Conservation (phyloP, 2,888 invertebrate species). For the Dysmachus trigonus region DNA sequence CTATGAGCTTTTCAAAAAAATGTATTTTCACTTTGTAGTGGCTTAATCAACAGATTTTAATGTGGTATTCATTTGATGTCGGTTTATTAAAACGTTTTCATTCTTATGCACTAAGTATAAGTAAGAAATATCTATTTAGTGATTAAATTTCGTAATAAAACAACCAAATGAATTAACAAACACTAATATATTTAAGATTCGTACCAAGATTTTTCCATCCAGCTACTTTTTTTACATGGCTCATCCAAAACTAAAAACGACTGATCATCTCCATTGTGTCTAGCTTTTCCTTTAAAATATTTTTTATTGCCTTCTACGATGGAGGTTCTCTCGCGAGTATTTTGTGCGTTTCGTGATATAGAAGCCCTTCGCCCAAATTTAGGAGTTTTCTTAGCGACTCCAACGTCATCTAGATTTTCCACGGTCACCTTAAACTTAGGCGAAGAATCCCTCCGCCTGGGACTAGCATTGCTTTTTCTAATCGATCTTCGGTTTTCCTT, state of each 20-base stretch:
- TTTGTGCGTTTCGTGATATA: conserved; percentile 55
- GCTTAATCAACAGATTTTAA: too few relatives aligned
- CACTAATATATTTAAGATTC: conserved; percentile 55
- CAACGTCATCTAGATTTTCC: conserved; percentile 57
- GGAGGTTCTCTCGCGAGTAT: conserved; percentile 58
- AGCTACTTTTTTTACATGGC: conserved; percentile 60
- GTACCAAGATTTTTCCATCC: conserved; percentile 64
- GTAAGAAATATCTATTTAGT: not conserved
- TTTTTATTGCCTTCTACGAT: conserved; percentile 60
- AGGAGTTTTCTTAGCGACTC: conserved; percentile 54
- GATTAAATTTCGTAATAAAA: not conserved
- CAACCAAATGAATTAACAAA: not conserved
- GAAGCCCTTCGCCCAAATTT: conserved; percentile 61
- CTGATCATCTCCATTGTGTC: conserved; percentile 37
- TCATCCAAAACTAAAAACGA: conserved; percentile 63
- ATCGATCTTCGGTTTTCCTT: not conserved
- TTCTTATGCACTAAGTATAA: not conserved
- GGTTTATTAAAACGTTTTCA: too few relatives aligned
- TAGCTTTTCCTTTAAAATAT: conserved; percentile 52
- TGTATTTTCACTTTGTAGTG: too few relatives aligned
- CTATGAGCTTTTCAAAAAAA: too few relatives aligned
- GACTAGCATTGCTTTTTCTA: conserved; percentile 51
- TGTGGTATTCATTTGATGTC: too few relatives aligned
- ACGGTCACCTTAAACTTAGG: conserved; percentile 44
- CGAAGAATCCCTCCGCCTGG: conserved; percentile 46